Conservation (phyloP, 2,113 vertebrate species). For the Typhlomys cinereus region DNA sequence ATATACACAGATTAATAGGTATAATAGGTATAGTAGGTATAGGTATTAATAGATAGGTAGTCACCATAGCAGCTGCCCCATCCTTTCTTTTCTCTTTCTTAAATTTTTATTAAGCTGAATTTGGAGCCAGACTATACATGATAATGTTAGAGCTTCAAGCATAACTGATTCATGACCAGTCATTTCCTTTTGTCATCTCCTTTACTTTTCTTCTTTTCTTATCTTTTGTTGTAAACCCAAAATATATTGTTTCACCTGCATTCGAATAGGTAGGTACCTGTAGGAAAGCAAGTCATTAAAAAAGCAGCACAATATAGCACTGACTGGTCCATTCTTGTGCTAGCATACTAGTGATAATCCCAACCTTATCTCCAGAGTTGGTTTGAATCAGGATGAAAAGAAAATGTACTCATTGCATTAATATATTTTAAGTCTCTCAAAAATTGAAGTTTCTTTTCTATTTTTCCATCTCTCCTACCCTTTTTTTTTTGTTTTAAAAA, state of each 20-base stretch:
- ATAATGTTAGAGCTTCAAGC: not conserved
- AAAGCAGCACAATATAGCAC: not conserved
- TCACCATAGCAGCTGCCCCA: not conserved
- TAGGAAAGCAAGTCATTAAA: conserved; percentile 20
- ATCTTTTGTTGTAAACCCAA: conserved; percentile 36
- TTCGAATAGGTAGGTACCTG: conserved; percentile 1
- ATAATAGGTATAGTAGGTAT: not conserved
- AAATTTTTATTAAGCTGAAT: conserved; percentile 23
- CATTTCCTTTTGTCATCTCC: not conserved
- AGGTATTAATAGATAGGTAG: not conserved
- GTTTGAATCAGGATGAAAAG: conserved; percentile 34
- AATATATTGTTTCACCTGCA: conserved; percentile 14
- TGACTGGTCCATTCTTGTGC: not conserved
- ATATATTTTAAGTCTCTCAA: conserved; percentile 33
- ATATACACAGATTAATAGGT: not conserved
- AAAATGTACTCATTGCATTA: not conserved
- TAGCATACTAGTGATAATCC: conserved; percentile 11
- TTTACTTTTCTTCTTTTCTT: not conserved
- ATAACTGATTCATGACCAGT: not conserved
- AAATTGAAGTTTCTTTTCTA: conserved; percentile 39
- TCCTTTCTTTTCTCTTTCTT: not conserved
- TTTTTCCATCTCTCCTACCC: not conserved
- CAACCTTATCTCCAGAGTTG: not conserved
- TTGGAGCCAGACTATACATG: conserved; percentile 22
- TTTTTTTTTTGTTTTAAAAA: conserved; percentile 10